Evolutionary conservation across 2,797 vertebrate genomes (phyloP), one percentile per base, ranked within the genome.

Genomic region (Crax fasciolata): DNA sequence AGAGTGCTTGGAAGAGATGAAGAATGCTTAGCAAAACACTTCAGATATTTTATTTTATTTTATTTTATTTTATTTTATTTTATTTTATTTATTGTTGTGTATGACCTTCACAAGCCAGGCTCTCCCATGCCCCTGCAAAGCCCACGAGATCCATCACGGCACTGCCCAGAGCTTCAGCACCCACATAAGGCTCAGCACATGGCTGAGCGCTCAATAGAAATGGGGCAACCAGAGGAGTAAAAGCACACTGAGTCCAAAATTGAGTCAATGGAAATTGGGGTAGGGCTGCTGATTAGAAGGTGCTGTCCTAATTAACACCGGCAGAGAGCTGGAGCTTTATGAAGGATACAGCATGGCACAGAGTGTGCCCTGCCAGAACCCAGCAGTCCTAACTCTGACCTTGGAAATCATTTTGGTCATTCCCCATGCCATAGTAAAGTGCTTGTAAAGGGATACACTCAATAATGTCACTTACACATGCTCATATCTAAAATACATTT

Each of bases 281-380:
- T 21, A 61, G 52, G 0, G 15, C 83, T 80, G 68, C 85, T 87
- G 94, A 92, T 94, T 94, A 55, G 87, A 39, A 55, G 87, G 82
- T 84, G 89, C 84, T 87, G 52, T 54, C 84, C 85, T 93, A 92
- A 93, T 91, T 96, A 93, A 66, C 49, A 3, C 52, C 63, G 73
- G 71, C 81, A 84, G 67, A 87, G 94, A 79, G 71, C 4, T 0
- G 0, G 85, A 79, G 87, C 65, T 84, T 84, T 94, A 67, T 70
- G 72, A 83, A 87, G 87, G 79, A 65, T 32, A 85, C 85, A 96
- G 28, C 61, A 75, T 44, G n/a, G n/a, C 3, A 57, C 9, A 39
- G 15, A 61, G 28, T 80, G 15, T 0, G 0, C 79, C 83, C 86
- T 77, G 74, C 46, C 74, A 95, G 55, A 88, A 51, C 63, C 21